These are phyloP conservation scores for Liopterus haemorrhoidalis DNA, from an alignment of 2,888 invertebrate species.

Conservation along the genomic window DNA sequence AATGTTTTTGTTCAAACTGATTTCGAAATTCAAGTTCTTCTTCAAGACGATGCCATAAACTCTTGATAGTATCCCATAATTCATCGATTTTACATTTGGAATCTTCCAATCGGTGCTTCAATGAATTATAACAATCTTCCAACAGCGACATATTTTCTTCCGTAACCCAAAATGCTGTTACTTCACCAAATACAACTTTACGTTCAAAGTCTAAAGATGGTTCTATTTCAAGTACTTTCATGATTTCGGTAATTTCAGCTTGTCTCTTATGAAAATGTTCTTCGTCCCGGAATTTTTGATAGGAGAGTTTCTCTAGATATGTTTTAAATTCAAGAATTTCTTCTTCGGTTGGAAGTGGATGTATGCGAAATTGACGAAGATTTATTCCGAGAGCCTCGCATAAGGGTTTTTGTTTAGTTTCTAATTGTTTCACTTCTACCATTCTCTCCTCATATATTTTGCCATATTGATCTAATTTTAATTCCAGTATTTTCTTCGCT, in stretches of 20 bases:
- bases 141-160: constrained; percentile 59
- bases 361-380: constrained; percentile 47
- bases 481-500: constrained; percentile 30
- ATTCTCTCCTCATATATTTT: constrained; percentile 47
- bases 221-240: constrained; percentile 42
- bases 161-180: constrained; percentile 52
- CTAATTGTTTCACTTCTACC: constrained; percentile 46
- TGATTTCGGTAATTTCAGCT: constrained; percentile 42
- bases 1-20: constrained; percentile 57
- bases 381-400: constrained; percentile 52
- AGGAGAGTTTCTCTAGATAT: constrained; percentile 56
- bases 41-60: constrained; percentile 70
- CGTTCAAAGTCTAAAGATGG: constrained; percentile 45
- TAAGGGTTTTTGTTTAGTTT: constrained; percentile 52
- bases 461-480: constrained; percentile 33
- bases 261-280: constrained; percentile 42
- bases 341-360: constrained; percentile 56
- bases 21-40: constrained; percentile 59
- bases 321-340: constrained; percentile 55
- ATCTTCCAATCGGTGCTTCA: constrained; percentile 53
- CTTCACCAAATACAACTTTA: constrained; percentile 42
- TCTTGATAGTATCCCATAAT: constrained; percentile 56
- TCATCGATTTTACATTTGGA: constrained; percentile 54
- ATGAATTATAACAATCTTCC: constrained; percentile 51
- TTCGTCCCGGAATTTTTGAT: constrained; percentile 53